Evolutionary conservation across 2,113 vertebrate species (phyloP), one percentile per base, ranked within the genome.

Genomic region (Cryptomyrus ogoouensis): DNA sequence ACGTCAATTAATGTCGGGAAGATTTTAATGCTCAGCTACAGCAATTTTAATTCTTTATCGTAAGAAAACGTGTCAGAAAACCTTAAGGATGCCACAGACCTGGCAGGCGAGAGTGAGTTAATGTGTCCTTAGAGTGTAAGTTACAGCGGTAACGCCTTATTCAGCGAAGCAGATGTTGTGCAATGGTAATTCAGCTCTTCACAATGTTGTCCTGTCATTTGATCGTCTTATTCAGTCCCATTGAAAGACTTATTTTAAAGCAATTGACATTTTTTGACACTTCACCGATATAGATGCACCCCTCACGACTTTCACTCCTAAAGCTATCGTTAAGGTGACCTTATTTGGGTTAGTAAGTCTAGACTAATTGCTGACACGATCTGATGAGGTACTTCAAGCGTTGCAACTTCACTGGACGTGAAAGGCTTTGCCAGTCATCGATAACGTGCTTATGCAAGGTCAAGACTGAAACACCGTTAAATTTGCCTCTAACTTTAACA

Each of bases 81-180:
- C 92, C 88, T 95, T 94, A 96, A 94, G 95, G 94, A 95, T 95
- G 93, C 92, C 95, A 94, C 94, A 91, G 93, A 91, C 93, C 92
- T 91, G 91, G 92, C 91, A 93, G 91, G 89, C 89, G 92, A 93
- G 94, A 93, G 91, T 91, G 89, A 90, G 42, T 84, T 84, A 84
- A 84, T 84, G 42, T 84, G 93, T 95, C 96, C 94, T 94, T 74
- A 87, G 94, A 93, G 95, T 92, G 90, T 86, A 92, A 87, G 87
- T 91, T 50, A 91, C 91, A 91, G 91, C 92, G 62, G 42, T 91
- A 94, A 93, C 91, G 93, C 91, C 91, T 92, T 84, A 91, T 91
- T 92, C 94, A 94, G 90, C 92, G 91, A 94, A 94, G 94, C 95
- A 95, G 94, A 94, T 95, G 94, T 95, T 95, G 92, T 52, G 84